A percentile compares a stretch with the other conserved stretches of the same genome.
Conservation (phyloP, 30 jellyfish, hydroid and myxozoan genomes). For the Chironex yamaguchii region DNA sequence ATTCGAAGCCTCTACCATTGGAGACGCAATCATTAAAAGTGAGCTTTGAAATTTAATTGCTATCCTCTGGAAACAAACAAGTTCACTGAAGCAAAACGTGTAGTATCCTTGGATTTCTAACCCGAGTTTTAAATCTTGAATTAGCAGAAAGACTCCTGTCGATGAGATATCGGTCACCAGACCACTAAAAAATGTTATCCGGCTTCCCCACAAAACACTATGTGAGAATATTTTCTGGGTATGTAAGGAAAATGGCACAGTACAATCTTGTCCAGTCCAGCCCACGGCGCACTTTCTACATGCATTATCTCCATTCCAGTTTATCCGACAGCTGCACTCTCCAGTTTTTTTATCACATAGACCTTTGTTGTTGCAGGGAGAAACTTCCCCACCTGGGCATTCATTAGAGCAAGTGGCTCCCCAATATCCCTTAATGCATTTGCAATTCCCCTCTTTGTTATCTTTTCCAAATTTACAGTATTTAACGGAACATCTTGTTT, state of each 20-base stretch:
- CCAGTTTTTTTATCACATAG: slow-evolving; percentile 24
- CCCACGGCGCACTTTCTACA: slow-evolving; percentile 53
- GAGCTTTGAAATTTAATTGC: too few species aligned
- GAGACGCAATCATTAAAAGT: too few species aligned
- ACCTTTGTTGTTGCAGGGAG: slow-evolving; percentile 62
- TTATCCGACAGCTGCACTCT: slow-evolving; percentile 24
- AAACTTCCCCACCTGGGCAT: slow-evolving; percentile 63
- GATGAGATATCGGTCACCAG: slow-evolving; percentile 26
- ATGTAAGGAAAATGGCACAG: slow-evolving; percentile 12
- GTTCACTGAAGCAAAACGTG: too few species aligned
- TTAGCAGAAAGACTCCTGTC: slow-evolving; percentile 38
- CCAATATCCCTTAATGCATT: slow-evolving; percentile 63
- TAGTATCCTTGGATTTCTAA: too few species aligned
- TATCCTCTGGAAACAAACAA: too few species aligned
- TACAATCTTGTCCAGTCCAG: slow-evolving; percentile 67
- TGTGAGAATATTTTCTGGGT: neutral
- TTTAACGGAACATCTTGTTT: slow-evolving; percentile 7
- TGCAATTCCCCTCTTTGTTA: slow-evolving; percentile 24
- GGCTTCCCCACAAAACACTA: slow-evolving; percentile 21
- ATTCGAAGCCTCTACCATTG: too few species aligned
- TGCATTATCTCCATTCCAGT: slow-evolving; percentile 68
- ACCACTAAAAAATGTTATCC: slow-evolving; percentile 33
- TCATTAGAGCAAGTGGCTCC: slow-evolving; percentile 46
- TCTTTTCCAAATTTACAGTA: slow-evolving; percentile 46
- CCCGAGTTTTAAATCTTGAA: slow-evolving; percentile 13